Evolutionary conservation across 2,888 invertebrate genomes (phyloP), one percentile per base, ranked within the genome.

Genomic region (Nasonia oneida): DNA sequence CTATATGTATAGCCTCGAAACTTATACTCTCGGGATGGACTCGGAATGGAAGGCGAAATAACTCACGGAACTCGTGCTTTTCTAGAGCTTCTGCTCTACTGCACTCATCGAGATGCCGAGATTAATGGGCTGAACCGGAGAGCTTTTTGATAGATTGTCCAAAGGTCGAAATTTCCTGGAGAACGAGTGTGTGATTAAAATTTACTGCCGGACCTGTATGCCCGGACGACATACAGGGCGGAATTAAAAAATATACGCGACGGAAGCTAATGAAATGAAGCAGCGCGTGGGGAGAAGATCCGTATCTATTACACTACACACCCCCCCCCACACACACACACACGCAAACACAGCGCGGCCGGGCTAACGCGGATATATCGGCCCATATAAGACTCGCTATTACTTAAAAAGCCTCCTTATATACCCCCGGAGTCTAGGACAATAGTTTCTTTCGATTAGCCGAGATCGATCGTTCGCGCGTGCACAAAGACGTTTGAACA

Each of bases 61-160:
- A 67, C 33, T 67, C 33, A 12, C 33, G 67, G 23, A 67, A 33
- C n/a, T n/a, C 2, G 29, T 14, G 67, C 67, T 67, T 67, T 67
- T 67, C 67, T 67, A 33, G 67, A 29, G 29, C 67, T 67, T 67
- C 29, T 67, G 14, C 67, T 67, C 67, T 67, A 14, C 67, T 67
- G 67, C 29, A 29, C 67, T 67, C 67, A 67, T 33, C 12, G 67
- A 67, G 67, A 67, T 67, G 14, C 29, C 67, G 14, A 67, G 67
- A 67, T 67, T 33, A 67, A 67, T 67, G 67, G n/a, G 14, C 14
- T 4, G 67, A 67, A 29, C 29, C 12, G 10, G 67, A 29, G 10
- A 67, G 67, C 14, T 29, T 67, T 33, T 67, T 67, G 33, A 67
- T 67, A 29, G 64, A 64, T 64, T 64, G 64, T 64, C 29, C 33